Evolutionary conservation across 2,113 vertebrate species (phyloP), one percentile per base, ranked within the genome.

Genomic region (Numenius arquata): DNA sequence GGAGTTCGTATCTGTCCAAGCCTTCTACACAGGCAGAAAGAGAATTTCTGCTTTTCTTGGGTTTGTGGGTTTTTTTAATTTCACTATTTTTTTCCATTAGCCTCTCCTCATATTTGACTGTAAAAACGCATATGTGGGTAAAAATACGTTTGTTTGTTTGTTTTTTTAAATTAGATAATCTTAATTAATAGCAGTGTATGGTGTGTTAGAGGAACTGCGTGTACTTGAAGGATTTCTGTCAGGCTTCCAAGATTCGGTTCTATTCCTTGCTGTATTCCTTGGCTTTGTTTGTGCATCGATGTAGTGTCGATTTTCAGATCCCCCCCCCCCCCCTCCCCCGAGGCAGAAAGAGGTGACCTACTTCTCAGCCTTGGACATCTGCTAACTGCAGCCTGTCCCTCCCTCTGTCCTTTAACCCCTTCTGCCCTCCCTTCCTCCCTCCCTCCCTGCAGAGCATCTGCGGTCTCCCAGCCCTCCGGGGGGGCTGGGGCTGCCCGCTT

Each of bases 291-390:
- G 80, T 48, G 21, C 91, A 62, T 47, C 52, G 47, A 78, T 89
- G 67, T 22, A 70, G 73, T 66, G 78, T 78, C 2, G 4, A 79
- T 93, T 92, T 95, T 83, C 86, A 92, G 65, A 91, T 89, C 67
- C 38, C 12, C 41, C 8, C 26, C 52, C 15, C 8, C 50, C 8
- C 50, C 26, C 50, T 36, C 36, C 32, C 34, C 61, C 11, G 36
- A 21, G 34, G 71, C 93, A 90, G 92, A 95, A 95, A 95, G 88
- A 96, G 95, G 94, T 97, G 97, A 97, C 97, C 97, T 97, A 97
- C 91, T 94, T 97, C 90, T 92, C 89, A 83, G 90, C 45, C 55
- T 52, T 76, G 95, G 95, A 96, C 97, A 97, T 97, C 95, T 97
- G 97, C 75, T 96, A 79, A 56, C 58, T 61, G 76, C 30, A 67